Evolutionary conservation across 1,140 invertebrate genomes (phyloP), one percentile per base, ranked within the genome.

Genomic region (Heliconius hewitsoni): DNA sequence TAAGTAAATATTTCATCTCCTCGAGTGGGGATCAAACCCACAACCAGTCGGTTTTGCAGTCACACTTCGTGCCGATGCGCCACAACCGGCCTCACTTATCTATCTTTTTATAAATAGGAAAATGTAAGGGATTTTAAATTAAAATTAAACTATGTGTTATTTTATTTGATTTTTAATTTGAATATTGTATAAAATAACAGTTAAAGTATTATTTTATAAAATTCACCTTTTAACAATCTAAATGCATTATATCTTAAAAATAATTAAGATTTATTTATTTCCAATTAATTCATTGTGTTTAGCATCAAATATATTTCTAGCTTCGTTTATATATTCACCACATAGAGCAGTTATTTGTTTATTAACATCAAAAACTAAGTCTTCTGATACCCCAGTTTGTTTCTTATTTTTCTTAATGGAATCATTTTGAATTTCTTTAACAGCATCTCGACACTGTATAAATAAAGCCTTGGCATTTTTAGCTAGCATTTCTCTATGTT

Each of bases 401-500:
- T 96, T 96, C 88, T 97, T 97, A 0, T 97, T 84, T 81, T 95
- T 95, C 84, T 96, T 98, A 1, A 97, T 90, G 80, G 96, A 96
- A 82, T 96, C 96, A 88, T 97, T 98, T 89, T 98, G 97, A 6
- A 97, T 93, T 81, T 97, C 96, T 91, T 97, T 97, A n/a, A 99
- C 95, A 5, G 95, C 89, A 90, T 98, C 97, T 85, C 97, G 96
- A 80, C 97, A 97, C 93, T 98, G 98, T 3, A 97, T 96, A 85
- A 97, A 98, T 57, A 98, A 86, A 1, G 95, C 90, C 94, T 98
- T 99, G 1, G 98, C 98, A 95, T 96, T 98, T 95, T 98, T 99
- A 0, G 97, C 96, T 70, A 99, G 95, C 71, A 95, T 95, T 95
- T 99, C 98, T 86, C 98, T 95, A 89, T 99, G 97, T 93, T 99